Evolutionary conservation across 2,888 invertebrate species (phyloP), one percentile per base, ranked within the genome.

Genomic region (Cosmia pyralina): DNA sequence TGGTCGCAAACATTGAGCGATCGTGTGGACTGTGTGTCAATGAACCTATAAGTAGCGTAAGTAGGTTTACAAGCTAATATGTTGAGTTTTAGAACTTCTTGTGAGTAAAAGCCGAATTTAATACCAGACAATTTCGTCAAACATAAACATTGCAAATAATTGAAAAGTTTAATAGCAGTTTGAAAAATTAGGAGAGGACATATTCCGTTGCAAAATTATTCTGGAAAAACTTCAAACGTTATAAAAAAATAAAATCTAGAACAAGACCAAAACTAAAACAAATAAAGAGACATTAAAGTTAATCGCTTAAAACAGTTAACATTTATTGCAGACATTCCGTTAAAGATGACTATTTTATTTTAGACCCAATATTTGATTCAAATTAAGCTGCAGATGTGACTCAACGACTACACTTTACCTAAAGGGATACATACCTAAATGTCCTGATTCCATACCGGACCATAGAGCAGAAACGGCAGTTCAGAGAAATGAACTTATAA

Each of bases 271-370:
- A 82, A 59, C 55, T 50, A 55, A 77, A 82, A 55, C 19, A 11
- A 44, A 69, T 55, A 70, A 53, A 57, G 28, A 72, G 13, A 38
- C 6, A 19, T 13, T 48, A 41, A 60, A 58, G 13, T 55, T 64
- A 28, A 70, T 59, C 34, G 67, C 8, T 52, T 52, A 28, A 59
- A 69, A 68, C 83, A 66, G 83, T 81, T 81, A 79, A 48, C 22
- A 74, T 81, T 83, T 74, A 79, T 83, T 63, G 68, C 65, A 57
- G 71, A 74, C 41, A 62, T 52, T 13, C 83, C 75, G 81, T 83
- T 79, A 75, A 46, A 55, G 46, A 55, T 52, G 58, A 59, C 67
- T 4, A 53, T 81, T 75, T 71, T 58, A 58, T 79, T 71, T 78
- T 57, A 70, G 50, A 70, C 6, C 59, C 67, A 78, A 68, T 77